Percentiles rank a stretch among this genome's conserved stretches.
Conservation (phyloP, 1,140 invertebrate genomes). For the Anadara kagoshimensis region DNA sequence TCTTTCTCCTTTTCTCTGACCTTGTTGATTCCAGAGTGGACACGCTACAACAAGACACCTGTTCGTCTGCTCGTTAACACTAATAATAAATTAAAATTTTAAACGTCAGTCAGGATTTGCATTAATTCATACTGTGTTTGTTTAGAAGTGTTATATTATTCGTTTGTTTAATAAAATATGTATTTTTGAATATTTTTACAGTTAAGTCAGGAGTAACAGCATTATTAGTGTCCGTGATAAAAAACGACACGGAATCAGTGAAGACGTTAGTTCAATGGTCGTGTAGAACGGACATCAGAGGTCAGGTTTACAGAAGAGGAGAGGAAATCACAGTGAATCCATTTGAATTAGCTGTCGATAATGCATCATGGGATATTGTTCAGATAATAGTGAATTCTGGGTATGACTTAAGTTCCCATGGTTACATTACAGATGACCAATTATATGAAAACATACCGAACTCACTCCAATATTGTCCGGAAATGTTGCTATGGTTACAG, state of each 20-base stretch:
- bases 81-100: too few species aligned
- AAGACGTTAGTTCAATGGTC: constrained; percentile 36
- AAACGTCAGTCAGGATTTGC: too few species aligned
- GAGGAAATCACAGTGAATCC: constrained; percentile 41
- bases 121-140: too few species aligned
- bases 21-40: too few species aligned
- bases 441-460: background rate
- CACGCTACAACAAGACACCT: too few species aligned
- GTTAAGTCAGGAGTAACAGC: constrained; percentile 21
- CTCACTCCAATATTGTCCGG: constrained; percentile 7
- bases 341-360: constrained; percentile 42
- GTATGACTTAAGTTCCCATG: constrained; percentile 20
- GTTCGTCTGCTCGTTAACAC: too few species aligned
- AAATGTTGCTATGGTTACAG: background rate
- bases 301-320: constrained; percentile 23
- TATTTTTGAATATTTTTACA: too few species aligned
- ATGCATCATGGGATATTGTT: constrained; percentile 24
- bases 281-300: constrained; percentile 27
- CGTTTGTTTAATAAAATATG: too few species aligned
- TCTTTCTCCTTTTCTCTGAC: too few species aligned
- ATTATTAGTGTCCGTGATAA: constrained; percentile 24
- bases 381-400: constrained; percentile 28
- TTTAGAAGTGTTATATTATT: too few species aligned
- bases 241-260: constrained; percentile 12
- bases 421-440: constrained; percentile 8